Evolutionary conservation across 1,140 invertebrate species (phyloP).

Genomic region (Apis cerana): DNA sequence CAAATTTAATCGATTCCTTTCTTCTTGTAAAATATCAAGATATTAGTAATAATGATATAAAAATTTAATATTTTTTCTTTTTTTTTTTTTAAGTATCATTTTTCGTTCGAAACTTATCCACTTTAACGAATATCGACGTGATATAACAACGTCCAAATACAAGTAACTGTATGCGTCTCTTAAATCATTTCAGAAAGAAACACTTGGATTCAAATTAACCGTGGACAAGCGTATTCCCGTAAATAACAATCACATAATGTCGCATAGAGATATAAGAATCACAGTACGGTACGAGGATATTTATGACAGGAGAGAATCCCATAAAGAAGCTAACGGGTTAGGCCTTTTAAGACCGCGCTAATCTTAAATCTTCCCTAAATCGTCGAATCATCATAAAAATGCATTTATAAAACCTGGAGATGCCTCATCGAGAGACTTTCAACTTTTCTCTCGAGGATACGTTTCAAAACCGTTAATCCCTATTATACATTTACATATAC

Average conservation of each 20-base stretch:
- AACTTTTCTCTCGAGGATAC: not conserved
- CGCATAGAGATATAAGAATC: not conserved
- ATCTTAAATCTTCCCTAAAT: conserved; percentile 27
- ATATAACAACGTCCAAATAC: too few species aligned
- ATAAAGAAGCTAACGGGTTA: conserved; percentile 13
- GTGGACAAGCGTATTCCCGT: not conserved
- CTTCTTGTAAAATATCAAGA: too few species aligned
- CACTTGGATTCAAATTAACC: not conserved
- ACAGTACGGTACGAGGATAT: not conserved
- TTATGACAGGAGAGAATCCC: conserved; percentile 15
- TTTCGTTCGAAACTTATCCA: too few species aligned
- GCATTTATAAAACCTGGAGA: not conserved
- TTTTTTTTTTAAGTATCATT: too few species aligned
- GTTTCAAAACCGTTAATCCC: conserved; percentile 23
- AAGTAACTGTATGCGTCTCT: not conserved
- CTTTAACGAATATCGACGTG: too few species aligned
- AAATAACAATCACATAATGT: not conserved
- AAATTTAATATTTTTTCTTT: too few species aligned
- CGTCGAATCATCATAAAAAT: conserved; percentile 35
- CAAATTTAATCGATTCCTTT: too few species aligned
- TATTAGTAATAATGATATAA: too few species aligned
- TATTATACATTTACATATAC: not conserved
- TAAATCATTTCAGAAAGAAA: not conserved
- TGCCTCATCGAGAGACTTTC: not conserved
- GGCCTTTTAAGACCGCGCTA: not conserved